Evolutionary conservation across 2,113 vertebrate species (phyloP), one percentile per base, ranked within the genome.

Genomic region (Coptodon rendalli): DNA sequence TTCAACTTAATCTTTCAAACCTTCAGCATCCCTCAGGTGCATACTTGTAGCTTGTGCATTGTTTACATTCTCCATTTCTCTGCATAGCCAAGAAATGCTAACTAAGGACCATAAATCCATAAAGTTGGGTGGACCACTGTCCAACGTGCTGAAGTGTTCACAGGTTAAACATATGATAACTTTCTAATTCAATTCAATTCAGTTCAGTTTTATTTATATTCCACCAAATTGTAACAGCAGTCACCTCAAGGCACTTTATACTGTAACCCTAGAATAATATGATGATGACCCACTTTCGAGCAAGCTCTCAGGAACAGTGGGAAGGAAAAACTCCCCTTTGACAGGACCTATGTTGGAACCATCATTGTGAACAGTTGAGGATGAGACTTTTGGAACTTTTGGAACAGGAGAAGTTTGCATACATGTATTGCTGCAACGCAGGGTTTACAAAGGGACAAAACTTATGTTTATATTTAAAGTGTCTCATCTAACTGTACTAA

Each of bases 231-330:
- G 29, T 34, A 34, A 63, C 16, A 63, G 59, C 59, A n/a, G 61
- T n/a, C 61, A 68, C 19, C 63, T 38, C 8, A 68, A 38, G 63
- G 19, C 63, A 13, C 19, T 68, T 68, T 22, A 38, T 13, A 68
- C 11, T 68, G 63, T 68, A 68, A 68, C 34, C 63, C 63, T 38
- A 68, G 19, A 68, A 38, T 68, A 68, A 38, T 22, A 66, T 36
- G 31, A 66, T 63, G 59, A 66, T 66, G 61, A 66, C 61, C 61
- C 34, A n/a, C 1, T 22, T 68, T 68, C 6, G 19, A 68, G 61
- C 1, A 2, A 66, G 19, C 10, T 36, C 61, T 66, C 34, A 38
- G 61, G 61, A 66, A 38, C 1, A 3, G 0, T 0, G 6, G 19
- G 61, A 66, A 66, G 61, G 11, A 13, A 13, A 66, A 66, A 8